Percentiles rank a stretch among this genome's conserved stretches.
Conservation (phyloP, 2,113 vertebrate species). For the Pica pica region DNA sequence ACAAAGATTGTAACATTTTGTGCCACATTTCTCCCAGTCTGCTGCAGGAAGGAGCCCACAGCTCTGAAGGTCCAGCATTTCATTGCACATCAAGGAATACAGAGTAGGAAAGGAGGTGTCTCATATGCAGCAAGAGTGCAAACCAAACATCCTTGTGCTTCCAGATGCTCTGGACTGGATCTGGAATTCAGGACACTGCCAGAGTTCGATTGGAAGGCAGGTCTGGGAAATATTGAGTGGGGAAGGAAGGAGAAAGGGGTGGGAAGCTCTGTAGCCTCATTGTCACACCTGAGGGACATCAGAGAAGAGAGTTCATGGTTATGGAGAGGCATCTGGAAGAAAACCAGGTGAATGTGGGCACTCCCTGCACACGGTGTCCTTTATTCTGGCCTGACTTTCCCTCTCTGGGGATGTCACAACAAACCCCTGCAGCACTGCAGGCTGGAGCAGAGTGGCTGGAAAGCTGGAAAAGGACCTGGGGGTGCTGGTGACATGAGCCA, state of each 20-base stretch:
- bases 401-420: not conserved
- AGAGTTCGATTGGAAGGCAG: not conserved
- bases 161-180: not conserved
- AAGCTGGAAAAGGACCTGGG: not conserved
- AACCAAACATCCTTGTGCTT: not conserved
- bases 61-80: not conserved
- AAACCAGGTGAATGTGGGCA: not conserved
- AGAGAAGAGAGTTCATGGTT: not conserved
- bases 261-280: not conserved
- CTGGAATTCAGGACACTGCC: not conserved
- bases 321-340: not conserved
- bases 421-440: not conserved
- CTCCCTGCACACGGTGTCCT: not conserved
- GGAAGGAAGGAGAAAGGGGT: not conserved
- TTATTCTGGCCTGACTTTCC: not conserved
- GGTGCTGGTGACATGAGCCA: not conserved
- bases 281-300: not conserved
- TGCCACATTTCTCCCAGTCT: not conserved
- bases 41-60: not conserved
- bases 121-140: not conserved
- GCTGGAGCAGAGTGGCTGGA: not conserved
- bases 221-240: not conserved
- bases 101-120: not conserved
- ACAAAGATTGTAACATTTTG: not conserved
- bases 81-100: fast-evolving